Percentiles rank a stretch among this genome's conserved stretches.
phyloP scores from a whole-genome alignment of 2,797 vertebrate genomes.

The Tarsius wallacei region DNA sequence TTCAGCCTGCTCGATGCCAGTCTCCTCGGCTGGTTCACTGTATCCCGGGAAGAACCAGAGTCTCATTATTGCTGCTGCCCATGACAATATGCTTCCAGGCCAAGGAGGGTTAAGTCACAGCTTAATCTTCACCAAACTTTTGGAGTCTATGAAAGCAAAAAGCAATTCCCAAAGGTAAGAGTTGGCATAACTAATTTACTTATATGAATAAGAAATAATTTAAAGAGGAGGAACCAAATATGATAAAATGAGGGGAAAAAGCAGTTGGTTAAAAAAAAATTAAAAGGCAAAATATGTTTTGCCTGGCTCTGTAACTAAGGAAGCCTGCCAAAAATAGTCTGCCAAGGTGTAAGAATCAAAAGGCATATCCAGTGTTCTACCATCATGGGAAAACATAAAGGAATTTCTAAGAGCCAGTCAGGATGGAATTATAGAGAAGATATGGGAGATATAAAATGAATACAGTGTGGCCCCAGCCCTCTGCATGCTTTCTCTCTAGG shows the following conservation, averaged over 20 bases:
- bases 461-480: background rate
- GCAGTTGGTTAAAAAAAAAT: background rate
- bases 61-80: background rate
- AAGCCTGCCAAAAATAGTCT: background rate
- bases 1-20: background rate
- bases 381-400: constrained; percentile 21
- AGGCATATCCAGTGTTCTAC: constrained; percentile 4
- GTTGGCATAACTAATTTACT: constrained; percentile 40
- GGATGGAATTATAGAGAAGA: constrained; percentile 22
- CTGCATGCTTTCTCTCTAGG: background rate
- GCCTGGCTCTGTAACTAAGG: constrained; percentile 43
- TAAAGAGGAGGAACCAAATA: constrained; percentile 57
- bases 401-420: constrained; percentile 36
- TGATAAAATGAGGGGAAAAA: background rate
- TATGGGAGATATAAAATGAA: background rate
- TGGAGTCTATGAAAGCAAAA: constrained; percentile 46
- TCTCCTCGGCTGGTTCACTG: background rate
- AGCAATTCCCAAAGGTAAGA: background rate
- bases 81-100: constrained; percentile 10
- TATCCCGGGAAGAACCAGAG: background rate
- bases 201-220: constrained; percentile 56
- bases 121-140: background rate
- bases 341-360: constrained; percentile 18
- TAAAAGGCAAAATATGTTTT: constrained; percentile 69
- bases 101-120: constrained; percentile 20